Base-by-base conservation (phyloP, 2,113 vertebrate genomes). In the Callocephalon fimbriatum region DNA sequence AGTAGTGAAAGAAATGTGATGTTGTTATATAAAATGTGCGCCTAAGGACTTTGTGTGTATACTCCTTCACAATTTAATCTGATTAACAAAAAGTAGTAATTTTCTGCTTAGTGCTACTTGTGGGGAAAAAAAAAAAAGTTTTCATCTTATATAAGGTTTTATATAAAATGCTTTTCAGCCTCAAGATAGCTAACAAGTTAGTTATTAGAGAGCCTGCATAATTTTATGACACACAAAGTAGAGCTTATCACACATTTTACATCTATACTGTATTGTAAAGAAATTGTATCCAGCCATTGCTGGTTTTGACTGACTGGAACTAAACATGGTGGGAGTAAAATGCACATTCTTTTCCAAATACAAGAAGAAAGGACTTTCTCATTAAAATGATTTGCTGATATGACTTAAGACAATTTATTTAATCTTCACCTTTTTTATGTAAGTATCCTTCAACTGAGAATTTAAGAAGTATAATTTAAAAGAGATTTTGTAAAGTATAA, bases 401-500 rank as follows among this genome's bases (percentile, higher is more conserved):
- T 56, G 85, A 97, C 89, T 97, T 97, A 96, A 98, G 97, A 95
- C 96, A 96, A 93, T 97, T 97, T 98, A 97, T 97, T 98, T 98
- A 98, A 98, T 98, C 95, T 98, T 97, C 65, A 92, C 92, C 96
- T 96, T 98, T 98, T 97, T 98, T 73, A 97, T 97, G 95, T 97
- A 98, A 98, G 97, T 98, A 97, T 96, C 81, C 70, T 98, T 97
- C 98, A 96, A 84, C 72, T 53, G 75, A 97, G 96, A 95, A 82
- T 97, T 97, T 96, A 15, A 96, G 95, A 97, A 97, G 88, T 92
- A 97, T 96, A 95, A 97, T 97, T 97, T 96, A 95, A 97, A 98
- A 97, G 95, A 96, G 88, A 96, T 96, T 98, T 98, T 97, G 90
- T 93, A 97, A 98, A 97, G 97, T 98, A 97, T 98, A 98, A 98